Evolutionary conservation across 2,113 vertebrate genomes (phyloP).

Genomic region (Scomber japonicus): DNA sequence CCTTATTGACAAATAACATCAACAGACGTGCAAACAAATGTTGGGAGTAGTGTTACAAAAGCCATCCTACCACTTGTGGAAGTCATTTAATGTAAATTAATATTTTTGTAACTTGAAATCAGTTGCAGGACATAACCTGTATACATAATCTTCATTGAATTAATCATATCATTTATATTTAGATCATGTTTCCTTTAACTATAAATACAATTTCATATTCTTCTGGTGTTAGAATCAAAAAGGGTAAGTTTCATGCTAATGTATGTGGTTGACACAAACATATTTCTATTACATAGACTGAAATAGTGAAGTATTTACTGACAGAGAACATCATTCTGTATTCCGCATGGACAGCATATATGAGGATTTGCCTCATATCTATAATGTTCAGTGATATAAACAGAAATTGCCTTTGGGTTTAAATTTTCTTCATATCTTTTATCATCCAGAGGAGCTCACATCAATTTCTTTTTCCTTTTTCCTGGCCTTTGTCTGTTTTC

Average conservation of each 20-base stretch:
- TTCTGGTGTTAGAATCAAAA: not conserved
- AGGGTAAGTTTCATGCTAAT: not conserved
- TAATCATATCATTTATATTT: not conserved
- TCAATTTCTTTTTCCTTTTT: not conserved
- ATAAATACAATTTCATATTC: not conserved
- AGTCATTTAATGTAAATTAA: not conserved
- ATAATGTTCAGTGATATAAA: not conserved
- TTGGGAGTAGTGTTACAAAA: not conserved
- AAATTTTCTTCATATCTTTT: not conserved
- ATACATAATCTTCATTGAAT: too few relatives aligned
- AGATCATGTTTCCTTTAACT: not conserved
- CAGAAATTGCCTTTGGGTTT: conserved; percentile 10
- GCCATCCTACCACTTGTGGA: not conserved
- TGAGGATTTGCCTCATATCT: not conserved
- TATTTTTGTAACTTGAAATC: not conserved
- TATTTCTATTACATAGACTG: not conserved
- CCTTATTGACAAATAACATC: not conserved
- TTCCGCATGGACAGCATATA: not conserved
- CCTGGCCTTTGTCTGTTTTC: not conserved
- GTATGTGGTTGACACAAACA: not conserved
- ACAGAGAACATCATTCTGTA: not conserved
- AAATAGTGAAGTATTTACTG: not conserved
- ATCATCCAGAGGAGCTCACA: not conserved
- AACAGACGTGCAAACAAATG: not conserved
- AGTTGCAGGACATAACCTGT: too few relatives aligned